Evolutionary conservation across 2,113 vertebrate species (phyloP), one percentile per base, ranked within the genome.

Genomic region (Ardeotis arabs): DNA sequence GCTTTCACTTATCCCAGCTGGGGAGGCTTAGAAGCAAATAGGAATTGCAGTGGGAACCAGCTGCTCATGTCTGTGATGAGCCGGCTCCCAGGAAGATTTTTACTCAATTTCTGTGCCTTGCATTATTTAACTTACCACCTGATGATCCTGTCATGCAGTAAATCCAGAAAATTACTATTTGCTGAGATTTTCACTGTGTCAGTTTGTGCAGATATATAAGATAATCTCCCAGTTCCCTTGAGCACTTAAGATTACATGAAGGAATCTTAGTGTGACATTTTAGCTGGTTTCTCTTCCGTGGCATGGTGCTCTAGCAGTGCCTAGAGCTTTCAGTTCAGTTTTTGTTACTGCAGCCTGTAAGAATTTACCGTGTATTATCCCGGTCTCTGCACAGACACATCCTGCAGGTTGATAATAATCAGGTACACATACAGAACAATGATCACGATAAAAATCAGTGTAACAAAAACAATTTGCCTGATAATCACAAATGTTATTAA

Each of bases 161-260:
- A 97, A 98, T 97, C 79, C 94, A 93, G 91, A 96, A 97, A 97
- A 97, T 95, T 82, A 91, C 90, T 91, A 14, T 95, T 96, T 97
- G 77, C 84, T 92, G 76, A 96, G 90, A 82, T 77, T 96, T 92
- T 94, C 89, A 68, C 87, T 88, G 45, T 69, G 84, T 92, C 78
- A 75, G 14, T 95, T 88, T 95, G 90, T 84, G 47, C 47, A 89
- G 85, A 90, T 84, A 78, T 35, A 14, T 44, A 87, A 91, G 75
- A 75, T 49, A 88, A 52, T 70, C 78, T 95, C 62, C 64, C 49
- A 78, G 72, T 47, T 86, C 89, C 96, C 92, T 93, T 82, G 79
- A 95, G 47, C 86, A 86, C 94, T 97, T 95, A 81, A 96, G 72
- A 69, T 88, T 93, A 78, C 28, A 59, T 76, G 73, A 86, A 93